Evolutionary conservation across 2,888 invertebrate genomes (phyloP).

Genomic region (Zygogramma bicolorata): DNA sequence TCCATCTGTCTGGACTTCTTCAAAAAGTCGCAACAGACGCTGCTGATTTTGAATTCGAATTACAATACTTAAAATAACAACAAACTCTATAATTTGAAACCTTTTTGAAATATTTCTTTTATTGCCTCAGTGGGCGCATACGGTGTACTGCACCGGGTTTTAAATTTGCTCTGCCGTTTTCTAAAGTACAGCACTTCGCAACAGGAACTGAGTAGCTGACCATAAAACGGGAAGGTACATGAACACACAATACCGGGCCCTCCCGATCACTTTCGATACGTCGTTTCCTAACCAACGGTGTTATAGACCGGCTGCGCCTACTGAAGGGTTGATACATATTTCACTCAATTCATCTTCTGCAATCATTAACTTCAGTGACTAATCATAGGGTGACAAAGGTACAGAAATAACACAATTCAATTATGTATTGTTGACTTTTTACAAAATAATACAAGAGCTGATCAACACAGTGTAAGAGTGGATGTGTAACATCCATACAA

Average conservation of each 20-base stretch:
- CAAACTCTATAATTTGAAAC: not conserved
- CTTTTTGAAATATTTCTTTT: not conserved
- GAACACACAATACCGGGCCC: not conserved
- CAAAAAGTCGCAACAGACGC: constrained; percentile 13
- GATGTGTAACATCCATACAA: too few species aligned
- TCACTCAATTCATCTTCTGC: too few species aligned
- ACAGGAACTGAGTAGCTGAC: not conserved
- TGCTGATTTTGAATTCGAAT: constrained; percentile 3
- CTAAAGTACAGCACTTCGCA: not conserved
- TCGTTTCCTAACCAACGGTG: constrained; percentile 7
- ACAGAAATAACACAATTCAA: too few species aligned
- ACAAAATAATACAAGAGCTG: too few species aligned
- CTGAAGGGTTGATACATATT: not conserved
- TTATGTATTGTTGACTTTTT: too few species aligned
- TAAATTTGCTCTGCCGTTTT: not conserved
- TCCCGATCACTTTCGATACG: constrained; percentile 5
- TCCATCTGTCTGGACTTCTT: constrained; percentile 13
- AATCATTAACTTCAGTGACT: too few species aligned
- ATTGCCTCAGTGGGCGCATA: not conserved
- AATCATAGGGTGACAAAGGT: too few species aligned
- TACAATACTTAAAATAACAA: not conserved
- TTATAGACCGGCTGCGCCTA: constrained; percentile 1
- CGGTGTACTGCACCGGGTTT: not conserved
- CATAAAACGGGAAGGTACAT: not conserved
- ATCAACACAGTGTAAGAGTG: too few species aligned